These are phyloP conservation scores for Penaeus chinensis DNA, from an alignment of 1,140 invertebrate species.

Conservation along the genomic window DNA sequence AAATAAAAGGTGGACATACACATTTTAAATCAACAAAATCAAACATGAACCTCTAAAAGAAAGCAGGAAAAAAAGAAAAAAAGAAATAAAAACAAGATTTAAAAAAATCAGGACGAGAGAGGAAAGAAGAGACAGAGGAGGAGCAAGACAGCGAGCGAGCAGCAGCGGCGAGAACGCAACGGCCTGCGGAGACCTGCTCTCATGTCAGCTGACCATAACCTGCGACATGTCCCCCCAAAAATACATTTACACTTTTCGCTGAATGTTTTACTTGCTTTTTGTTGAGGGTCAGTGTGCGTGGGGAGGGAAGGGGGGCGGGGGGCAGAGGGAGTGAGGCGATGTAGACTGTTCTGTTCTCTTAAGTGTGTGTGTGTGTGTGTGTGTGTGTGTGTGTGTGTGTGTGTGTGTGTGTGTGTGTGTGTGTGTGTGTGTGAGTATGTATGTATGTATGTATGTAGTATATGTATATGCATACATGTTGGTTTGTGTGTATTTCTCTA, in stretches of 20 bases:
- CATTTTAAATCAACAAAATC: too few relatives aligned
- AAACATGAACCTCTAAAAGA: too few relatives aligned
- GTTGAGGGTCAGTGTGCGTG: too few relatives aligned
- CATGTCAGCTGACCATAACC: slow-evolving; percentile 31
- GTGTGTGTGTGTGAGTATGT: slow-evolving; percentile 21
- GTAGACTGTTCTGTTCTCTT: neutral
- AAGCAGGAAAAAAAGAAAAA: too few relatives aligned
- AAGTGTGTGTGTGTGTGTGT: slow-evolving; percentile 7
- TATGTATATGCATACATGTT: too few relatives aligned
- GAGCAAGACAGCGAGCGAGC: too few relatives aligned
- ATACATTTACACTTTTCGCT: slow-evolving; percentile 35
- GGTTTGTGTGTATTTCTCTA: too few relatives aligned
- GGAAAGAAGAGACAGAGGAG: neutral
- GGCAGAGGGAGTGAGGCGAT: too few relatives aligned
- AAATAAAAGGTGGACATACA: neutral
- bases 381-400: slow-evolving; percentile 1
- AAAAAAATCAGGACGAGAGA: too few relatives aligned
- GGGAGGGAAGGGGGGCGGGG: too few relatives aligned
- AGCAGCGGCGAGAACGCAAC: too few relatives aligned
- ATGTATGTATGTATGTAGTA: slow-evolving; percentile 15
- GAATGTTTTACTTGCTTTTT: slow-evolving; percentile 35
- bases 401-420: slow-evolving; percentile 29
- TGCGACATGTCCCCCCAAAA: slow-evolving; percentile 21
- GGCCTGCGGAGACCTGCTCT: neutral
- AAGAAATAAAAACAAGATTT: too few relatives aligned